Evolutionary conservation across 2,888 invertebrate genomes (phyloP).

Genomic region (Lasioglossum villosulum): DNA sequence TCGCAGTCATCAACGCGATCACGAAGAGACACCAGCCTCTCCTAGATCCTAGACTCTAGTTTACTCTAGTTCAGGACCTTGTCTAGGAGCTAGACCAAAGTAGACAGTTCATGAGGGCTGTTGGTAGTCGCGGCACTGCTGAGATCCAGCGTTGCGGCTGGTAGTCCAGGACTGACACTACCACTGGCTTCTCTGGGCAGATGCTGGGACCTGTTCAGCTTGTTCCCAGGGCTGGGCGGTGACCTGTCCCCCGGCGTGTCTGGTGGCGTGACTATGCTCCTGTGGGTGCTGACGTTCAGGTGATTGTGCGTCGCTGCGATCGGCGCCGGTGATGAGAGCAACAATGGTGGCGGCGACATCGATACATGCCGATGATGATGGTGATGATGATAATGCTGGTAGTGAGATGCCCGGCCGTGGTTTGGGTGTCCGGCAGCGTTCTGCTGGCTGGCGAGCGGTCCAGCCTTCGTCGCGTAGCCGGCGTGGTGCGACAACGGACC

Average conservation of each 20-base stretch:
- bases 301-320: conserved; percentile 76
- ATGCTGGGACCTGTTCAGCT: conserved; percentile 77
- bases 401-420: conserved; percentile 51
- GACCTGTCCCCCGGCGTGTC: conserved; percentile 82
- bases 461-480: conserved; percentile 65
- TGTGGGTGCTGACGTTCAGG: conserved; percentile 62
- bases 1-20: not conserved
- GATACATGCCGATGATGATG: conserved; percentile 75
- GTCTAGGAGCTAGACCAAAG: conserved; percentile 86
- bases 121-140: conserved; percentile 88
- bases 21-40: not conserved
- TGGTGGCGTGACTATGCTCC: conserved; percentile 78
- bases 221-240: conserved; percentile 78
- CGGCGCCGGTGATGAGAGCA: conserved; percentile 68
- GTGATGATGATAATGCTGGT: conserved; percentile 67
- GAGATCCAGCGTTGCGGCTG: conserved; percentile 87
- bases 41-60: not conserved
- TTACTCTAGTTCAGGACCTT: not conserved
- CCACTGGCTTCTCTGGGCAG: conserved; percentile 86
- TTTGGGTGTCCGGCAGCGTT: conserved; percentile 61
- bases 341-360: conserved; percentile 69
- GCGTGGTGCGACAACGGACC: conserved; percentile 53
- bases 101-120: conserved; percentile 89
- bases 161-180: conserved; percentile 88
- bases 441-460: conserved; percentile 57